A percentile compares a stretch with the other conserved stretches of the same genome.
phyloP scores from a whole-genome alignment of 2,888 invertebrate genomes.

The Lasioglossum leucozonium region DNA sequence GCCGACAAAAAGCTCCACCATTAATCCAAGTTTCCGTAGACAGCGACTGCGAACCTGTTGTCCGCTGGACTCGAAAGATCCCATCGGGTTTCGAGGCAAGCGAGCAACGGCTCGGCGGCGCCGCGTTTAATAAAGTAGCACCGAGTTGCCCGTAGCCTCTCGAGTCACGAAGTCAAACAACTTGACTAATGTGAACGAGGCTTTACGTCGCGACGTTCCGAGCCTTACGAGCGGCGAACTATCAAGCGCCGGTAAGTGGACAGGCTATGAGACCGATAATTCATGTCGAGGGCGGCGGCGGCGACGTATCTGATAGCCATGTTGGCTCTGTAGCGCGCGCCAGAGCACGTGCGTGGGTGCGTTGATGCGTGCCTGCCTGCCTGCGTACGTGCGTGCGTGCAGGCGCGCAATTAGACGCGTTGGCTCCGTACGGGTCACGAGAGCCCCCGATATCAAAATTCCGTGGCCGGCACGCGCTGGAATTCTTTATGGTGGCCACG shows the following conservation, averaged over 20 bases:
- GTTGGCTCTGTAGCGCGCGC: neutral
- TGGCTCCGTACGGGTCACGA: slow-evolving; percentile 50
- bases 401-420: slow-evolving; percentile 60
- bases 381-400: slow-evolving; percentile 22
- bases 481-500: slow-evolving; percentile 73
- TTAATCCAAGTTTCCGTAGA: neutral
- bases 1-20: neutral
- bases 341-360: neutral
- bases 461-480: slow-evolving; percentile 75
- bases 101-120: neutral
- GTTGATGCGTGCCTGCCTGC: neutral
- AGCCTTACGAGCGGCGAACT: neutral
- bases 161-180: slow-evolving; percentile 4
- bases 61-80: neutral
- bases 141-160: neutral
- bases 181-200: slow-evolving; percentile 6
- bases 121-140: neutral
- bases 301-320: neutral
- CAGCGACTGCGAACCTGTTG: neutral
- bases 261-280: slow-evolving; percentile 10
- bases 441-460: slow-evolving; percentile 78
- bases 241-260: neutral
- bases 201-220: neutral
- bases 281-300: neutral
- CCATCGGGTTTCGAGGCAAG: neutral